Percentiles rank a stretch among this genome's conserved stretches.
phyloP scores from a whole-genome alignment of 2,113 vertebrate genomes.

The Trichechus manatus region DNA sequence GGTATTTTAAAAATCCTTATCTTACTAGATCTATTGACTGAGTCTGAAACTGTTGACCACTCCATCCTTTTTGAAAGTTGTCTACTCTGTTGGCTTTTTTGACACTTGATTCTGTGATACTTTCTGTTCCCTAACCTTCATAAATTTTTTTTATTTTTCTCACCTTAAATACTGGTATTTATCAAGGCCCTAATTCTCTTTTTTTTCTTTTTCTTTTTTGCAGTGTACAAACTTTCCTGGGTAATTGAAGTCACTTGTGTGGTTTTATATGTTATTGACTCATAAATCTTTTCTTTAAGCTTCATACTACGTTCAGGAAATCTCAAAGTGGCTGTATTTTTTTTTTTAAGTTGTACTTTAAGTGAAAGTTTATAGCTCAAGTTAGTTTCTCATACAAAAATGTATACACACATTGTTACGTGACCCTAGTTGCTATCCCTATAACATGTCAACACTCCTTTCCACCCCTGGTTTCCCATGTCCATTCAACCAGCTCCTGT shows the following conservation, averaged over 20 bases:
- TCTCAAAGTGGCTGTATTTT: background rate
- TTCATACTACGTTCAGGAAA: background rate
- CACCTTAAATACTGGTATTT: conserved; percentile 31
- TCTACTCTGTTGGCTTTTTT: background rate
- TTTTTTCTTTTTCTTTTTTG: background rate
- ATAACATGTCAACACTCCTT: no score
- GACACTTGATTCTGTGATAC: background rate
- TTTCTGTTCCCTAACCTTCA: background rate
- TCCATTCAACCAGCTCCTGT: no score
- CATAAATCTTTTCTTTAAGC: background rate
- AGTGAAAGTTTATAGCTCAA: no score
- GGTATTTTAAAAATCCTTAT: background rate
- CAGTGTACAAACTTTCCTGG: background rate
- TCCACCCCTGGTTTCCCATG: no score
- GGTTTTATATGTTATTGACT: conserved; percentile 24
- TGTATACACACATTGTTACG: no score
- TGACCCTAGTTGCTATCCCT: no score
- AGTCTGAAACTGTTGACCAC: background rate
- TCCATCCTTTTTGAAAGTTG: conserved; percentile 19
- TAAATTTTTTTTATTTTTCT: conserved; percentile 22
- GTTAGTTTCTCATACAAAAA: no score
- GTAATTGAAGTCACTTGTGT: background rate
- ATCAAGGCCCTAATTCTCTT: background rate
- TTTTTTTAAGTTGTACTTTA: no score
- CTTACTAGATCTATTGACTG: background rate